Evolutionary conservation across 2,797 vertebrate genomes (phyloP), one percentile per base, ranked within the genome.

Genomic region (Cichlasoma orientale): DNA sequence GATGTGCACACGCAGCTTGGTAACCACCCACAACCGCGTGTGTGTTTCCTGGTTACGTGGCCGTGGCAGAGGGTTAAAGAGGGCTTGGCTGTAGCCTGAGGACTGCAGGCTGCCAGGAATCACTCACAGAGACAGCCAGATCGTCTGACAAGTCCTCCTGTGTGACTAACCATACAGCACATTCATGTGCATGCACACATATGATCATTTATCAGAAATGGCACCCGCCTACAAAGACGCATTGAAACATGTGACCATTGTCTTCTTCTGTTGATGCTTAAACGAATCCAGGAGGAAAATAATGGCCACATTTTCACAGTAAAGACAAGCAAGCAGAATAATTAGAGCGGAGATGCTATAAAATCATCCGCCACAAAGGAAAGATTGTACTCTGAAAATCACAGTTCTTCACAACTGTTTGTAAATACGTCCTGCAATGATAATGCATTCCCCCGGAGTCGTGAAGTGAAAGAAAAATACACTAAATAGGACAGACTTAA

Each of bases 71-170:
- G 5, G 36, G 57, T 56, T 73, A 57, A 75, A 83, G 21, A 53
- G 69, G 57, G n/a, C 79, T 19, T 21, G 29, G 38, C 74, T 66
- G 76, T 68, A 29, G 19, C 73, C 56, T 61, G 77, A 82, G 56
- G 77, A 63, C 70, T 77, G 31, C 52, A 71, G 55, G 57, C 78
- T 78, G 21, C 74, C 50, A 74, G 80, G 56, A 71, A 54, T 44
- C 38, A 79, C 71, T 73, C 82, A 74, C 29, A 68, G 59, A 76
- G 66, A 36, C 57, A 77, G 66, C 47, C 69, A 41, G 44, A 47
- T 58, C 76, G 74, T 74, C 77, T 68, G 71, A 73, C 47, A n/a
- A 19, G 23, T 75, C 14, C 31, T 77, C 54, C 41, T 54, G 27
- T 78, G 74, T 58, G 58, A 72, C 18, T 14, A 58, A 69, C n/a